Evolutionary conservation across 2,113 vertebrate species (phyloP).

Genomic region (Asarcornis scutulata): DNA sequence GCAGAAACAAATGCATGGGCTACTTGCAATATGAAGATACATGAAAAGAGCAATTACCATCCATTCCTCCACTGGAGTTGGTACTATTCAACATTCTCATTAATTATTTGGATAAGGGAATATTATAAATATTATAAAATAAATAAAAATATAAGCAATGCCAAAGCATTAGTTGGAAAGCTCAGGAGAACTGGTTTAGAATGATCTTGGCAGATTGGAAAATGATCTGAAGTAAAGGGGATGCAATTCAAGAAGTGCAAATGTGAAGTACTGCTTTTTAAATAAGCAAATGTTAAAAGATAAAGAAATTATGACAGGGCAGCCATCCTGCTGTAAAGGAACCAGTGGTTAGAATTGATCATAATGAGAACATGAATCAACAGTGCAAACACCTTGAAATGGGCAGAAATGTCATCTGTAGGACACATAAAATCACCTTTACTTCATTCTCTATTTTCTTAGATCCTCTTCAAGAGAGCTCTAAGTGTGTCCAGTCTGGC

Average conservation of each 20-base stretch:
- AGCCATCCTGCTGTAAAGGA: background rate
- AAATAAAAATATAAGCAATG: background rate
- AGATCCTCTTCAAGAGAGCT: background rate
- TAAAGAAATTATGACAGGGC: no score
- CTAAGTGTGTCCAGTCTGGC: background rate
- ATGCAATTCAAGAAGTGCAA: background rate
- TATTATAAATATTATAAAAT: background rate
- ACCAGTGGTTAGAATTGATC: background rate
- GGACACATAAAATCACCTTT: background rate
- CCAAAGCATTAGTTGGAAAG: no score
- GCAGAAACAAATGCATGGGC: background rate
- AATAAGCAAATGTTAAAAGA: background rate
- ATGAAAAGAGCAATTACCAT: background rate
- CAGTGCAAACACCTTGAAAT: background rate
- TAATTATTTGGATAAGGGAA: background rate
- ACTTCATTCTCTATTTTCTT: background rate
- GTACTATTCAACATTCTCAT: background rate
- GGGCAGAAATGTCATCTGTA: background rate
- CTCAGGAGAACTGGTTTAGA: background rate
- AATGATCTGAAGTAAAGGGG: no score
- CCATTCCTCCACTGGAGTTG: background rate
- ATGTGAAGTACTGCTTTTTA: background rate
- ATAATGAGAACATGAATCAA: background rate
- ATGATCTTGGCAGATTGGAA: background rate
- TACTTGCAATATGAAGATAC: background rate